A percentile compares a stretch with the other conserved stretches of the same genome.
These are phyloP conservation scores for Rhizoglyphus robini DNA, from an alignment of 1,140 invertebrate species.

Conservation along the genomic window DNA sequence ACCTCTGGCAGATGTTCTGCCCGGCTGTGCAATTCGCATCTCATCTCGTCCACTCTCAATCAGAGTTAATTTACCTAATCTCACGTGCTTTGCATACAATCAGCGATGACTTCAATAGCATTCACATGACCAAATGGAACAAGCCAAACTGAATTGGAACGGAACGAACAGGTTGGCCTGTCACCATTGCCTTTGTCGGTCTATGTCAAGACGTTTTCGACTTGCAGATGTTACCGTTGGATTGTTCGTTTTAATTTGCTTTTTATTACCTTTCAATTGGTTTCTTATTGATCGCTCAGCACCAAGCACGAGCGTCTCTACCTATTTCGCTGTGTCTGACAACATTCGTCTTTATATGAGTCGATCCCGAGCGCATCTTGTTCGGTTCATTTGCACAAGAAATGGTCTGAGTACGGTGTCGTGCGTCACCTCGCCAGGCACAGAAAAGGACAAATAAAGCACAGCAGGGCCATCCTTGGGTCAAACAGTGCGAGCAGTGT, in stretches of 20 bases:
- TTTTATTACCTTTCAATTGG: background rate
- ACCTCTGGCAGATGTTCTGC: background rate
- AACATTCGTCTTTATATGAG: background rate
- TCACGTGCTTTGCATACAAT: background rate
- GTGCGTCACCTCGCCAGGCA: background rate
- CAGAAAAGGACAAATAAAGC: background rate
- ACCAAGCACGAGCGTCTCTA: background rate
- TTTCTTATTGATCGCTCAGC: background rate
- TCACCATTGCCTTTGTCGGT: background rate
- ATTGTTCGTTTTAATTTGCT: constrained; percentile 1
- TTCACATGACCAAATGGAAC: background rate
- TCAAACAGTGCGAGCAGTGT: background rate
- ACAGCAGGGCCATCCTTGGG: constrained; percentile 5
- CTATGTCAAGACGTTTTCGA: background rate
- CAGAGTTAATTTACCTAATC: no score
- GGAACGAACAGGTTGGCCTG: no score
- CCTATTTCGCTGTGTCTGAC: background rate
- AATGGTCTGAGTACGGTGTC: background rate
- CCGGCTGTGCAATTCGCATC: no score
- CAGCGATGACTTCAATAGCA: background rate
- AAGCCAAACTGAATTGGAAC: background rate
- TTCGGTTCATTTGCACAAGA: constrained; percentile 14
- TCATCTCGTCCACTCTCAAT: no score
- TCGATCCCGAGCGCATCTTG: constrained; percentile 1
- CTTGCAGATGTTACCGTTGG: constrained; percentile 8